Evolutionary conservation across 1,140 invertebrate species (phyloP).

Genomic region (Pomacea maculata): DNA sequence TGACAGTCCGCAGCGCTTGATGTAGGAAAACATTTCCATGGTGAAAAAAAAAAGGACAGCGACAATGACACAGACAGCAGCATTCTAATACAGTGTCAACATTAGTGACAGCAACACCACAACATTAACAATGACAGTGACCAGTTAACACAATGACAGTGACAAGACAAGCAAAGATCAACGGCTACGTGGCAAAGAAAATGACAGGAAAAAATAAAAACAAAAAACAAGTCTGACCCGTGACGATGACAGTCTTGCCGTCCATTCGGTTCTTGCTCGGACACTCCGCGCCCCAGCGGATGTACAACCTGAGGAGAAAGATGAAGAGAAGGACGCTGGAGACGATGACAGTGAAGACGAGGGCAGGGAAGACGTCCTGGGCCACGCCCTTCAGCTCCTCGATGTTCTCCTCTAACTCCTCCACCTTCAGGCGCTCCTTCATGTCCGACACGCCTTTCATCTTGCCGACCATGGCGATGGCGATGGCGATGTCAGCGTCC

Average conservation of each 20-base stretch:
- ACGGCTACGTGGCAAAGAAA: too few species aligned
- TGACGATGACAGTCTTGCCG: slow-evolving; percentile 58
- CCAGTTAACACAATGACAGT: background rate
- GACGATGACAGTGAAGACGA: slow-evolving; percentile 39
- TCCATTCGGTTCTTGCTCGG: slow-evolving; percentile 48
- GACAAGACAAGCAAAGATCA: background rate
- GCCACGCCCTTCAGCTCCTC: slow-evolving; percentile 37
- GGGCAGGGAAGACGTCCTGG: slow-evolving; percentile 35
- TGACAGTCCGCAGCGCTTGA: too few species aligned
- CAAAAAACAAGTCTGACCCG: slow-evolving; percentile 37
- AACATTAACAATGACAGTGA: too few species aligned
- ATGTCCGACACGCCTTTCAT: slow-evolving; percentile 5
- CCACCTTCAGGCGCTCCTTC: slow-evolving; percentile 35
- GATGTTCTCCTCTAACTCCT: slow-evolving; percentile 42
- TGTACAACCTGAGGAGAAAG: slow-evolving; percentile 49
- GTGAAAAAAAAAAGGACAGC: too few species aligned
- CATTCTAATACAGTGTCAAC: too few species aligned
- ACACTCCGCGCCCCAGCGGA: slow-evolving; percentile 43
- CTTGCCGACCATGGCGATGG: too few species aligned
- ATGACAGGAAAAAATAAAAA: background rate
- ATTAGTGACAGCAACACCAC: too few species aligned
- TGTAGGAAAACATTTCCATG: too few species aligned
- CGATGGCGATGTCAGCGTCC: too few species aligned
- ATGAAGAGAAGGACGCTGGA: slow-evolving; percentile 41
- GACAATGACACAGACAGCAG: too few species aligned